Evolutionary conservation across 2,113 vertebrate species (phyloP), one percentile per base, ranked within the genome.

Genomic region (Lepisosteus osseus): DNA sequence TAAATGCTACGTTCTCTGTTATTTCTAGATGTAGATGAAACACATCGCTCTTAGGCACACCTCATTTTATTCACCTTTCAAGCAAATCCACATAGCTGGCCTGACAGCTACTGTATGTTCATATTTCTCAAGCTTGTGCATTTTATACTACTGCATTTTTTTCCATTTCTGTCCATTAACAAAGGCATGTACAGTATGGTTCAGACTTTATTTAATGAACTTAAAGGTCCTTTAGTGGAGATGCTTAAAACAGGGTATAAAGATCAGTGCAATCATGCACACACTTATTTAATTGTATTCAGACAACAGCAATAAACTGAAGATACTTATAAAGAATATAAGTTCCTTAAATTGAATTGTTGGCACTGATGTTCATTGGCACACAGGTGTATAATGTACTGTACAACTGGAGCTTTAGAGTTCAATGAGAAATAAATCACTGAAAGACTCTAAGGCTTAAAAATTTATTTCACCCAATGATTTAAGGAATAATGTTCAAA

Each of bases 11-110:
- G 69, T 79, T 72, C 78, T 81, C 83, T 84, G 77, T 86, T 87
- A 84, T 86, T 86, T 82, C 84, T 80, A 77, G 79, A 83, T 79
- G 75, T 82, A 80, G 79, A 85, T 85, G 77, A 88, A 87, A 87
- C 62, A 79, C 75, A 78, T 83, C 69, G 80, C 76, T n/a, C 74
- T 61, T 76, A 44, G 80, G 84, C 83, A 86, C 82, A 87, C 78
- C 84, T 86, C 87, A 90, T 87, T 89, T 88, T 84, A 82, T 82
- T 68, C 71, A 17, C 1, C 61, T 29, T 54, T 64, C 45, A 8
- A 84, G 72, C 77, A 67, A 82, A 85, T 86, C 83, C 83, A 79
- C 82, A 80, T 81, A 59, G n/a, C 81, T 29, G 45, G 47, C 51
- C 40, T 4, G 44, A 51, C 15, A 14, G 72, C 79, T 79, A 70